Evolutionary conservation across 1,140 invertebrate genomes (phyloP).

Genomic region (Gonioctena quinquepunctata): DNA sequence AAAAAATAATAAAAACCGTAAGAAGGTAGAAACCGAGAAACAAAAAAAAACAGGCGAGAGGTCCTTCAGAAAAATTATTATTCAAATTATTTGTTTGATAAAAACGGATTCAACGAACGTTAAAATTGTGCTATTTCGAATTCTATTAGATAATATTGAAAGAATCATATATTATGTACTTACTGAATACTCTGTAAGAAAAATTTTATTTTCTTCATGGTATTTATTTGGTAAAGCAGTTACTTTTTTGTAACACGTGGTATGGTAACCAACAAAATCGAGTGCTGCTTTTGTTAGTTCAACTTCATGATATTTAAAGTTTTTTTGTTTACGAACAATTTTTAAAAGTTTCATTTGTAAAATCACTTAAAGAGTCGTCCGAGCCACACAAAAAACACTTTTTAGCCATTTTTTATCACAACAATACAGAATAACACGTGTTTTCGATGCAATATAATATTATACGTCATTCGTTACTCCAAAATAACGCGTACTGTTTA

Average conservation of each 20-base stretch:
- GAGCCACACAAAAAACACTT: slow-evolving; percentile 28
- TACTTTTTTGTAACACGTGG: slow-evolving; percentile 6
- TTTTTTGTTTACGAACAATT: slow-evolving; percentile 32
- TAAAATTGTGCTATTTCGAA: not conserved
- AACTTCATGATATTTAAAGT: slow-evolving; percentile 30
- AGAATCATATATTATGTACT: not conserved
- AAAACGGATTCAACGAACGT: not conserved
- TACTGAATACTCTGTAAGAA: not conserved
- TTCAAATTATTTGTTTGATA: not conserved
- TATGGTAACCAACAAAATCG: slow-evolving; percentile 33
- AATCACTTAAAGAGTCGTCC: slow-evolving; percentile 24
- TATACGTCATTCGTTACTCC: too few relatives aligned
- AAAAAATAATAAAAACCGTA: too few relatives aligned
- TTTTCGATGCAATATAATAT: too few relatives aligned
- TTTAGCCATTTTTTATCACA: slow-evolving; percentile 32
- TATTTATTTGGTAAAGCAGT: slow-evolving; percentile 6
- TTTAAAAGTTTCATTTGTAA: slow-evolving; percentile 32
- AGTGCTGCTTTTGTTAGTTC: slow-evolving; percentile 25
- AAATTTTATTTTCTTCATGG: not conserved
- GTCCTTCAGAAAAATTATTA: not conserved
- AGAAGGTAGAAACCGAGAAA: too few relatives aligned
- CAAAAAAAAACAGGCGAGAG: not conserved
- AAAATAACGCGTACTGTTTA: too few relatives aligned
- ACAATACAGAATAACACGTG: too few relatives aligned
- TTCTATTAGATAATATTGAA: not conserved